These are phyloP conservation scores for Thalassoma bifasciatum DNA, from an alignment of 2,113 vertebrate genomes.

Conservation along the genomic window DNA sequence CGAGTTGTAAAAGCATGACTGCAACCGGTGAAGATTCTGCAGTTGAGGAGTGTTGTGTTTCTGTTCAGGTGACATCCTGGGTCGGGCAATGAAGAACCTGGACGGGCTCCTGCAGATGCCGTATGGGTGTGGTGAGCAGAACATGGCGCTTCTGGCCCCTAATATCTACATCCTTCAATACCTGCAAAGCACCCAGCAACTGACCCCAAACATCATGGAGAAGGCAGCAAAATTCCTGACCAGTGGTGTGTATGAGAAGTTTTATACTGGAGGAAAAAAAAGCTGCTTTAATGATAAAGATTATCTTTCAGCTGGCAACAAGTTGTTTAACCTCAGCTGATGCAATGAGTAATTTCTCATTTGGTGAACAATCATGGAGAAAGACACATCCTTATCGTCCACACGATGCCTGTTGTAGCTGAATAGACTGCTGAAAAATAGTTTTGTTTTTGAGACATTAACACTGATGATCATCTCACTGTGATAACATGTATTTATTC, in stretches of 20 bases:
- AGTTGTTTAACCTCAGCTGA: neutral
- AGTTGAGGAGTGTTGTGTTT: neutral
- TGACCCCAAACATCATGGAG: conserved; percentile 81
- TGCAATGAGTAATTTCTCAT: too few relatives aligned
- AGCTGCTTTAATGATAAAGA: too few relatives aligned
- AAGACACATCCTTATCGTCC: too few relatives aligned
- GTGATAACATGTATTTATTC: neutral
- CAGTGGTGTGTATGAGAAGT: conserved; percentile 78
- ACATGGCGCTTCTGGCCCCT: conserved; percentile 88
- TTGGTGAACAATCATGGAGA: too few relatives aligned
- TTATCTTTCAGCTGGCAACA: too few relatives aligned
- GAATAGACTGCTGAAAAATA: too few relatives aligned
- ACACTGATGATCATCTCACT: too few relatives aligned
- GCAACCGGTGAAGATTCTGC: too few relatives aligned
- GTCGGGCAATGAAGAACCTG: conserved; percentile 86
- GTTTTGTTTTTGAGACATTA: too few relatives aligned
- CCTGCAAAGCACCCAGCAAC: conserved; percentile 86
- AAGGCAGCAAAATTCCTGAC: conserved; percentile 84
- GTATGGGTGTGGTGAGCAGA: conserved; percentile 92
- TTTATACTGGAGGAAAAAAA: too few relatives aligned
- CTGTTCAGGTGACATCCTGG: conserved; percentile 88
- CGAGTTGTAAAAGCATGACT: too few relatives aligned
- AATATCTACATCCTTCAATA: conserved; percentile 91
- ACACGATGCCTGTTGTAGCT: too few relatives aligned
- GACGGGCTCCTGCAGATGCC: conserved; percentile 88